Evolutionary conservation across 2,888 invertebrate species (phyloP), one percentile per base, ranked within the genome.

Genomic region (Tridacna crocea): DNA sequence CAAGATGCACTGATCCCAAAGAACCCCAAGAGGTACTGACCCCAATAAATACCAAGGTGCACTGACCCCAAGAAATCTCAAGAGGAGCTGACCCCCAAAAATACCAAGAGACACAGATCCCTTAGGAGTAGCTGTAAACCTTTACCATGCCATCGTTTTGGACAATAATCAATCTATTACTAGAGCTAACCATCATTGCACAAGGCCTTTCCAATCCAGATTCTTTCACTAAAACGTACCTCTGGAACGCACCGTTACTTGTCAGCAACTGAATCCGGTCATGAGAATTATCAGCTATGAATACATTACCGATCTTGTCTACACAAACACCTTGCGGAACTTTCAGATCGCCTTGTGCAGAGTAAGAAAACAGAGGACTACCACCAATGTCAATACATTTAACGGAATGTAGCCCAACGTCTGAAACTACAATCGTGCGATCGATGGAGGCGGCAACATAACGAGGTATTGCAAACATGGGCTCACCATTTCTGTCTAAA

Each of bases 121-220:
- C 24, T 24, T 61, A 75, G 10, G 75, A 63, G 47, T 78, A 78
- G 22, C 72, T 91, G 80, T 91, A 92, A 19, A 92, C 90, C 72
- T 91, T 92, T 19, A 91, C 91, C 89, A 91, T 91, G 0, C 91
- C 92, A 74, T 92, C 92, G 51, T 89, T 91, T 83, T 92, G 92
- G 24, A 92, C 90, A 36, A 91, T 88, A n/a, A 91, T 87, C 80
- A 92, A 81, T 63, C 90, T 85, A 79, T 89, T 90, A 47, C 84
- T 86, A 11, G 79, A 78, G 70, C 90, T 92, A 63, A 92, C 89
- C 70, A 87, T 81, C 11, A 92, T 88, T 22, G 91, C 92, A 55
- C 91, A 91, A 0, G 92, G 92, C 51, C 89, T 84, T 22, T 88
- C 88, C 11, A 92, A 76, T 51, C 90, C 91, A 17, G 88, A 90